phyloP scores from a whole-genome alignment of 1,140 invertebrate genomes.

The Ceratosolen solmsi region DNA sequence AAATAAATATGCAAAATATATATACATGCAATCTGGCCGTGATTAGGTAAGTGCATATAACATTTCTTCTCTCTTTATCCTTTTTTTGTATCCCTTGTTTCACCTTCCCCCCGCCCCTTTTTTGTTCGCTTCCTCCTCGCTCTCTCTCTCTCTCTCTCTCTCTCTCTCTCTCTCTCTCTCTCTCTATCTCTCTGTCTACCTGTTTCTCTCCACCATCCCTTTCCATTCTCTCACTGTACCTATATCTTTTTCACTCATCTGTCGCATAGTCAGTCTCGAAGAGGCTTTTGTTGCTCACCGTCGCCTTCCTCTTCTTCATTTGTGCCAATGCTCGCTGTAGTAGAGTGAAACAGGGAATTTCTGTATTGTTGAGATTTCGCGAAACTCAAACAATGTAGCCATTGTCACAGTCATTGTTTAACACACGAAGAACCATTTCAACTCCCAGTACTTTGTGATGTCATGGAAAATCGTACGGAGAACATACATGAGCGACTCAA shows the following conservation, averaged over 20 bases:
- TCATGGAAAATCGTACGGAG: not conserved
- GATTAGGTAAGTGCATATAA: no score
- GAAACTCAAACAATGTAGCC: slow-evolving; percentile 24
- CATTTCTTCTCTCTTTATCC: no score
- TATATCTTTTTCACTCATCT: not conserved
- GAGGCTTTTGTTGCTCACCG: slow-evolving; percentile 18
- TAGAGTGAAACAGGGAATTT: slow-evolving; percentile 1
- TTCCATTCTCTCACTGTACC: not conserved
- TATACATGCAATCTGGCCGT: no score
- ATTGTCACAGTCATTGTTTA: slow-evolving; percentile 12
- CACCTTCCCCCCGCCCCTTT: no score
- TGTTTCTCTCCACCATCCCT: not conserved
- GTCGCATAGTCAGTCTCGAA: not conserved
- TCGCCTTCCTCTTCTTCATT: slow-evolving; percentile 1
- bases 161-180: no score
- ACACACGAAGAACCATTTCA: not conserved
- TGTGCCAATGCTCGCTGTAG: not conserved
- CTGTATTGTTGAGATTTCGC: slow-evolving; percentile 33
- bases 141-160: no score
- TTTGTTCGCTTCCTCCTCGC: no score
- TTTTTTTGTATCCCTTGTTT: no score
- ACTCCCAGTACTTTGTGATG: not conserved
- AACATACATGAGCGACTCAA: no score
- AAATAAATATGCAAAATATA: no score
- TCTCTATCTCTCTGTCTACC: not conserved